Base-by-base conservation (phyloP, 2,888 invertebrate species). In the Ochropacha duplaris region DNA sequence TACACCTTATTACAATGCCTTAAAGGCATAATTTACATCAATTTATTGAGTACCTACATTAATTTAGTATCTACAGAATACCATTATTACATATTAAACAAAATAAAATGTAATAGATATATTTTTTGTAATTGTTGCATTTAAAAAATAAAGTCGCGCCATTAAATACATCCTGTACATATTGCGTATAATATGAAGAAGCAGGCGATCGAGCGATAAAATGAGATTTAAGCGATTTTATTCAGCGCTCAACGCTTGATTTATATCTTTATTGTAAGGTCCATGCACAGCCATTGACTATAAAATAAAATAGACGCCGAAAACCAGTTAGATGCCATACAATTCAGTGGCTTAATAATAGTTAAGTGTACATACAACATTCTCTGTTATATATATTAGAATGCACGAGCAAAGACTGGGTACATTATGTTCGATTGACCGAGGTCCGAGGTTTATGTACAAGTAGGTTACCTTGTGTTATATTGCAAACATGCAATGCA, bases 221-320 rank as follows among this genome's bases (percentile, higher is more conserved):
- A 66, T 72, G 74, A 82, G 86, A 87, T 86, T 79, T 80, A 84
- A 81, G 80, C 81, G 87, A 88, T 89, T 86, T 89, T 86, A 89
- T 90, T 88, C 90, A 88, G 80, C 77, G 79, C 76, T 73, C 79
- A 69, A 64, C 75, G 44, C 67, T 79, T 89, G 90, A 89, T 90
- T 89, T 89, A 89, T 90, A 88, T 88, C 89, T 88, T 87, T 86
- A 90, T 90, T 89, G 89, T 90, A 79, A 79, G 77, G 69, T 65
- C 68, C 62, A 56, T 31, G 64, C 62, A 59, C n/a, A 19, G 55
- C 64, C 65, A 68, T 70, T 69, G 66, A 72, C 62, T 73, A 62
- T 68, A 59, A 60, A 64, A 68, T 63, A 68, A 65, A 59, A 57
- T 61, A 57, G 54, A 57, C 44, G 61, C 55, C 52, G 62, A 57